Evolutionary conservation across 1,140 invertebrate genomes (phyloP).

Genomic region (Drosophila sechellia): DNA sequence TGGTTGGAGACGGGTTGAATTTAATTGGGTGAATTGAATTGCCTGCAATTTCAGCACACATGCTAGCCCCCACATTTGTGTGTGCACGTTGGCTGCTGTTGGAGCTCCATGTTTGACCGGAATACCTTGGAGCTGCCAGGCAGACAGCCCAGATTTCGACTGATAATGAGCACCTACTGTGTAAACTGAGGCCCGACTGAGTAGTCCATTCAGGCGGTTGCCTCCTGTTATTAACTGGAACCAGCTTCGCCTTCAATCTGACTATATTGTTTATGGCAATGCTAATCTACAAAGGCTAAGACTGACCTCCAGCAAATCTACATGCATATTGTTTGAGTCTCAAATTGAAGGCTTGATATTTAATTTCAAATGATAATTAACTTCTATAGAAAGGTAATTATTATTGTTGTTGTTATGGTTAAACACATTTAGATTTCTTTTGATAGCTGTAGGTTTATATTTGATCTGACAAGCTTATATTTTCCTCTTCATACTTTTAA

Average conservation of each 20-base stretch:
- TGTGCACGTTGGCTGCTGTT: background rate
- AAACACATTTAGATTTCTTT: no score
- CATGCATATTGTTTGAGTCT: no score
- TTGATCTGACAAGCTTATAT: no score
- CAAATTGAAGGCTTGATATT: no score
- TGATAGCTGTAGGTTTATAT: no score
- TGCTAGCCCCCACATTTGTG: constrained; percentile 1
- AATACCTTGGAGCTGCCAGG: constrained; percentile 19
- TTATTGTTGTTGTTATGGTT: no score
- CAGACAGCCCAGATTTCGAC: constrained; percentile 1
- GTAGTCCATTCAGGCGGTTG: background rate
- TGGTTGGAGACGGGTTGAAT: no score
- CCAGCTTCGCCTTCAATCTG: background rate
- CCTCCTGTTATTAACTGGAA: background rate
- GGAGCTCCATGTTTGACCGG: background rate
- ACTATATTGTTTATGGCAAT: no score
- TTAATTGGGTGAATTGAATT: constrained; percentile 5
- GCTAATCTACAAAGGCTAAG: no score
- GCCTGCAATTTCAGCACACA: constrained; percentile 14
- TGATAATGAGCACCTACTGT: constrained; percentile 26
- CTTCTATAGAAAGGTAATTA: no score
- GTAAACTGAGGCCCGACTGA: background rate
- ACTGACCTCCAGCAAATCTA: background rate
- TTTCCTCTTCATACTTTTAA: no score
- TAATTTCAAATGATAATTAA: no score